These are phyloP conservation scores for Misgurnus mizolepis DNA, from an alignment of 2,113 vertebrate genomes.

Conservation along the genomic window DNA sequence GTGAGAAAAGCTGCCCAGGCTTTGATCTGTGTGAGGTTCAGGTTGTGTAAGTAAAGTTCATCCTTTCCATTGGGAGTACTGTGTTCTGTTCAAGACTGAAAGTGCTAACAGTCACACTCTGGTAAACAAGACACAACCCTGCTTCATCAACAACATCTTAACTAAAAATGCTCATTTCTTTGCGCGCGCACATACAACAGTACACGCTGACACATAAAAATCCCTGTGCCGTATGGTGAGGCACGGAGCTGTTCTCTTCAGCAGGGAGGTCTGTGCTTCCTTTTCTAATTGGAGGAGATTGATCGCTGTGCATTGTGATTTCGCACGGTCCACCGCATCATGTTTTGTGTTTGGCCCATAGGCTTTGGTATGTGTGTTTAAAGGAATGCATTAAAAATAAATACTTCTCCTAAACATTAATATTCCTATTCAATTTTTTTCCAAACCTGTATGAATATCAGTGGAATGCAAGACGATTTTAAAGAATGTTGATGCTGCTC, in stretches of 20 bases:
- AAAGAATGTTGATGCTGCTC: no score
- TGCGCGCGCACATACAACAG: not conserved
- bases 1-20: slow-evolving; percentile 13
- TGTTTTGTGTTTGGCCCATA: slow-evolving; percentile 17
- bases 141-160: not conserved
- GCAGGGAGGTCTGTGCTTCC: slow-evolving; percentile 16
- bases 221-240: not conserved
- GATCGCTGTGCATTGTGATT: slow-evolving; percentile 30
- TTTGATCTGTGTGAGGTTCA: slow-evolving; percentile 16
- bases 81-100: slow-evolving; percentile 25
- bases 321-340: not conserved
- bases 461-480: no score
- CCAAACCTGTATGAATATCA: not conserved
- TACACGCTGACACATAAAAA: not conserved
- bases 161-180: not conserved
- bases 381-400: not conserved
- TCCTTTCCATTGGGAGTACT: slow-evolving; percentile 2
- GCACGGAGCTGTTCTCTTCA: not conserved
- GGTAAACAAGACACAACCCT: slow-evolving; percentile 5
- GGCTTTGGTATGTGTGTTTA: not conserved
- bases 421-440: not conserved
- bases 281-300: slow-evolving; percentile 26
- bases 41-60: slow-evolving; percentile 14
- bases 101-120: slow-evolving; percentile 37
- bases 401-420: not conserved